Base-by-base conservation (phyloP, 2,888 invertebrate species). In the Tetranychus piercei region DNA sequence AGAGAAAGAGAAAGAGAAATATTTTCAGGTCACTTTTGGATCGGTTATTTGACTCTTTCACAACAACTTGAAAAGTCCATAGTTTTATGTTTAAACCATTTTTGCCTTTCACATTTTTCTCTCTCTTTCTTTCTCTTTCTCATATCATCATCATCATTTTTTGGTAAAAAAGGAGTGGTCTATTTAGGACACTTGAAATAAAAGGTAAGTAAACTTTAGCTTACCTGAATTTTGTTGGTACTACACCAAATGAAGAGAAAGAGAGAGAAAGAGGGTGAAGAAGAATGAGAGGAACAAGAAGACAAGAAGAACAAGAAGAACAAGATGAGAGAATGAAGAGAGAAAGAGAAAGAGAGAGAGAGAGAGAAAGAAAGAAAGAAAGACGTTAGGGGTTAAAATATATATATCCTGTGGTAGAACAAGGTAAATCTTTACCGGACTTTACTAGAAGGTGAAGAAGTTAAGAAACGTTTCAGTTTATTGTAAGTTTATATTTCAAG, bases 251-350 rank as follows among this genome's bases (percentile, higher is more conserved):
- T 20, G 34, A 23, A 71, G 71, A 43, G 71, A 71, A 11, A 72
- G 72, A 72, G 72, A 72, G 43, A 20, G 72, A 23, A 34, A 72
- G 43, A 45, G 72, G 34, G 43, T 15, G 43, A 72, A 34, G 9
- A 23, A 44, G 71, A 71, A 23, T 22, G 71, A 71, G 71, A 71
- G 20, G 44, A 44, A n/a, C 34, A 72, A 9, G 22, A 22, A 15
- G 71, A 71, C 23, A n/a, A n/a, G 22, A 22, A 70, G 71, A 43
- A 23, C 18, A 23, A 23, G 15, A 71, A 71, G 18, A 43, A 71
- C n/a, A 71, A 71, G 43, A 45, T 34, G 72, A 20, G 20, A 44
- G 20, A n/a, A 71, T 8, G 66, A 67, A 6, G 7, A 2, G 66
- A 66, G 66, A 66, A 18, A 66, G 66, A 71, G 44, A 71, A 23